Conservation (phyloP, 2,888 invertebrate genomes). For the Drosophila cognata region DNA sequence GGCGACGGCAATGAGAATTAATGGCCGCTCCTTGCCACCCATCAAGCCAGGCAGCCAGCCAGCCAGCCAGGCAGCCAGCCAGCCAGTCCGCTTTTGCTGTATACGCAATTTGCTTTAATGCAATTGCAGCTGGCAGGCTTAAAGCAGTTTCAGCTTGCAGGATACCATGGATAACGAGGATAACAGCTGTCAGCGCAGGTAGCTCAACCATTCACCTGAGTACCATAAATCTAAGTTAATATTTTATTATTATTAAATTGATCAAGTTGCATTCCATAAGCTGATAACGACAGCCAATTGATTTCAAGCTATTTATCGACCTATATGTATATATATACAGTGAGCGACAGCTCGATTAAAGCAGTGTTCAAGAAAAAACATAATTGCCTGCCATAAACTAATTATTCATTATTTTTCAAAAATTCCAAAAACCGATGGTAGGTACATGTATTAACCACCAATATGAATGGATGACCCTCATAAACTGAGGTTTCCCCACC, state of each 20-base stretch:
- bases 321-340: too few species aligned
- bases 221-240: slow-evolving; percentile 1
- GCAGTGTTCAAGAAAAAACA: too few species aligned
- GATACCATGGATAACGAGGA: not conserved
- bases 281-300: not conserved
- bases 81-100: not conserved
- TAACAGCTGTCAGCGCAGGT: slow-evolving; percentile 12
- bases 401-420: too few species aligned
- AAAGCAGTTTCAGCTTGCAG: slow-evolving; percentile 23
- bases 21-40: slow-evolving; percentile 50
- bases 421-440: too few species aligned
- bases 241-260: slow-evolving; percentile 1
- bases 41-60: not conserved
- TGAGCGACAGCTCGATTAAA: too few species aligned
- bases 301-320: not conserved
- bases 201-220: not conserved
- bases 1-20: slow-evolving; percentile 75
- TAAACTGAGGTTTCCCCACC: too few species aligned
- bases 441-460: too few species aligned
- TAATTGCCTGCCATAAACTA: too few species aligned
- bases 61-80: not conserved
- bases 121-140: slow-evolving; percentile 35
- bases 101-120: slow-evolving; percentile 8
- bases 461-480: too few species aligned
- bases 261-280: not conserved